Evolutionary conservation across 2,888 invertebrate genomes (phyloP), one percentile per base, ranked within the genome.

Genomic region (Melieria crassipennis): DNA sequence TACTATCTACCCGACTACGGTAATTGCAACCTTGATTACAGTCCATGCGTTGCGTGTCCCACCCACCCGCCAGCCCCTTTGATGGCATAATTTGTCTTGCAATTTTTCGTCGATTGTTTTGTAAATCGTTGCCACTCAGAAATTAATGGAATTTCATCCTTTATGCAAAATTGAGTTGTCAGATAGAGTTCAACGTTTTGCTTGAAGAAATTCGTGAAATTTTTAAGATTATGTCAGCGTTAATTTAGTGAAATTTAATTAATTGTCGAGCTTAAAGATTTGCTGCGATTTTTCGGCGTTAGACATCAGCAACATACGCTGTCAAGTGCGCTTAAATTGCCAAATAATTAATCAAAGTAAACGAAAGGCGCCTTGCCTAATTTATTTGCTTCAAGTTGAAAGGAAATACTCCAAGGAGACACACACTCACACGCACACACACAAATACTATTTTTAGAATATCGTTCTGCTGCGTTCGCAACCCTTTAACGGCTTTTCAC

Each of bases 271-370:
- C 52, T 16, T n/a, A 13, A 30, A 69, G 62, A 62, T 9, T 69
- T 57, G 52, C n/a, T 42, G 42, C 42, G 56, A 56, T 47, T 63
- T 30, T 30, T 62, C 69, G 62, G 30, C 47, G 9, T n/a, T 16
- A 58, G 52, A 42, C 42, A 42, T 43, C 43, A 62, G 47, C 42
- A 63, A 62, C 62, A 61, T 62, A 61, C 68, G 16, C 60, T 42
- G 43, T 56, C 56, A 69, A 47, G 13, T 52, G 42, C 48, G 50
- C 42, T 43, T 30, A 62, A 57, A 56, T 62, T 63, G 13, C 55
- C 48, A 69, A 56, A 63, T 69, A 69, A 69, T 69, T 69, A 69
- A 69, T 69, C 69, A 69, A 69, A 57, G 63, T 57, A 69, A 63
- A 13, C 13, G 52, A 5, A 52, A 7, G 52, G 13, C n/a, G 30